Conservation (phyloP, 2,888 invertebrate species). For the Cylloceria caligata region DNA sequence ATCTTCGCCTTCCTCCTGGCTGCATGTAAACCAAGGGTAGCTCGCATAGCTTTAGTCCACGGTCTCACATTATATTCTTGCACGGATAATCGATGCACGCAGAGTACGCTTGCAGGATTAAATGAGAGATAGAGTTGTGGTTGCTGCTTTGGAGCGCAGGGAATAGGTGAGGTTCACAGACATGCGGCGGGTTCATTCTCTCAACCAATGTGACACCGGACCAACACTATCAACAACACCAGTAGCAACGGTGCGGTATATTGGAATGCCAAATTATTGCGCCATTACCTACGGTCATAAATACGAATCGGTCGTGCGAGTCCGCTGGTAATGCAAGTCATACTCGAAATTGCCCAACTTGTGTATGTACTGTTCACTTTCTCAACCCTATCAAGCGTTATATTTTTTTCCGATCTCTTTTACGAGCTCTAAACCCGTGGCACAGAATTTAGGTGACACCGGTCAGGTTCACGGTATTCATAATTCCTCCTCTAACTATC, state of each 20-base stretch:
- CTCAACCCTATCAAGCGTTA: constrained; percentile 75
- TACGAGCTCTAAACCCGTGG: constrained; percentile 5
- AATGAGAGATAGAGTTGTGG: constrained; percentile 57
- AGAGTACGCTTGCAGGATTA: constrained; percentile 2
- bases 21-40: background rate
- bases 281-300: constrained; percentile 72
- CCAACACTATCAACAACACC: constrained; percentile 34
- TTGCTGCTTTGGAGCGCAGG: constrained; percentile 28
- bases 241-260: constrained; percentile 68
- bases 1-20: background rate
- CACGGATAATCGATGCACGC: constrained; percentile 17
- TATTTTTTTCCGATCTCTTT: constrained; percentile 71
- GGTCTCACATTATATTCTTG: constrained; percentile 7
- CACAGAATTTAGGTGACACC: constrained; percentile 44
- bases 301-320: constrained; percentile 73
- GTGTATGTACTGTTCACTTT: constrained; percentile 80
- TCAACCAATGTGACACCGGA: constrained; percentile 47
- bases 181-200: constrained; percentile 57
- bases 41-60: constrained; percentile 6
- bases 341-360: constrained; percentile 77
- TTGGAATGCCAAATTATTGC: constrained; percentile 83
- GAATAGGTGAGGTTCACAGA: constrained; percentile 69
- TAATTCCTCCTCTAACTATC: background rate
- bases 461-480: constrained; percentile 12
- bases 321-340: constrained; percentile 73